These are phyloP conservation scores for Hypocryptadius cinnamomeus DNA, from an alignment of 2,113 vertebrate genomes.

Conservation along the genomic window DNA sequence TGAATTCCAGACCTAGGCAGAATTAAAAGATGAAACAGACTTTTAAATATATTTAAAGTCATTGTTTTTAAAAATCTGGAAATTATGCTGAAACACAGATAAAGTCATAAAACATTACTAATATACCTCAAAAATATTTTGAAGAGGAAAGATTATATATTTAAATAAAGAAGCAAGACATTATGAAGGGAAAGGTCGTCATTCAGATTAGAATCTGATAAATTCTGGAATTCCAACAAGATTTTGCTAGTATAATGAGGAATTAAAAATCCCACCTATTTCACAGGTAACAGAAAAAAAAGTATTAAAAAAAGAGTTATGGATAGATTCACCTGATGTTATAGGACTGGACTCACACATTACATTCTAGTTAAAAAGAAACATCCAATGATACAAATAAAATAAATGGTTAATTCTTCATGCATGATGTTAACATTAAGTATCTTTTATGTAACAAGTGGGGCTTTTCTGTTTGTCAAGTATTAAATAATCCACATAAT, in stretches of 20 bases:
- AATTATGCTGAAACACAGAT: background rate
- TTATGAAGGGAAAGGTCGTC: background rate
- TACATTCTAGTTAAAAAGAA: background rate
- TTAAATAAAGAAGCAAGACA: background rate
- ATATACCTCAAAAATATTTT: background rate
- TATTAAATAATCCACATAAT: background rate
- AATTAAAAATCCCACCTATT: background rate
- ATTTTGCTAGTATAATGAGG: background rate
- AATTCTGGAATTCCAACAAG: background rate
- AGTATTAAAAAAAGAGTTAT: background rate
- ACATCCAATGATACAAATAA: background rate
- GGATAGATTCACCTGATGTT: background rate
- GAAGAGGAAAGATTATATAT: background rate
- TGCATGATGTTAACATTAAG: background rate
- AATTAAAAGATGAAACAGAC: background rate
- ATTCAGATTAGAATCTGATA: background rate
- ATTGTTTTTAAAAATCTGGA: background rate
- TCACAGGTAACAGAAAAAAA: background rate
- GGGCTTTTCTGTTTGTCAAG: background rate
- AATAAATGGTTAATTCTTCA: background rate
- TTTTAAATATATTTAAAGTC: background rate
- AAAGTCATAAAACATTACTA: background rate
- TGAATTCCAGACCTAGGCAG: conserved; percentile 85
- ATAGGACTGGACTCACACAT: background rate
- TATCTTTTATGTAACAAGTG: background rate